phyloP scores from a whole-genome alignment of 64 coral and sea anemone genomes.

The Porites australiensis region DNA sequence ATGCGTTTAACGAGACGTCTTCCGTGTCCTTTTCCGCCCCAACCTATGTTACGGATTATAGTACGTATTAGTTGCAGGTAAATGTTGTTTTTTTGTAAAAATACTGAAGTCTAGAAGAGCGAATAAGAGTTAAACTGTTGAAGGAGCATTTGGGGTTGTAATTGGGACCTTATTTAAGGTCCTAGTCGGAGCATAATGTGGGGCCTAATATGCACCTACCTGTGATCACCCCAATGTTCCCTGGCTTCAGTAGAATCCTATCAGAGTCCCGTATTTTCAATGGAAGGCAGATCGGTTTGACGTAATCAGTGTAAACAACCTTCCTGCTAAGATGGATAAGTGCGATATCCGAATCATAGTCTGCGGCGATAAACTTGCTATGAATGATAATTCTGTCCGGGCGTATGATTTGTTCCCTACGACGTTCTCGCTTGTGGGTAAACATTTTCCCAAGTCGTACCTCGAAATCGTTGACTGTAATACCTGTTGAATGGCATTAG shows the following conservation, averaged over 20 bases:
- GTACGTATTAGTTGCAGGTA: too few species aligned
- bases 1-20: constrained; percentile 2
- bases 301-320: constrained; percentile 73
- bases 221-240: background rate
- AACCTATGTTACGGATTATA: constrained; percentile 20
- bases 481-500: background rate
- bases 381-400: constrained; percentile 67
- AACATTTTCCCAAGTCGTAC: constrained; percentile 81
- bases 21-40: constrained; percentile 43
- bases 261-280: background rate
- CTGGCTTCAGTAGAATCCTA: background rate
- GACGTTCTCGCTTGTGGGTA: constrained; percentile 30
- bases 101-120: too few species aligned
- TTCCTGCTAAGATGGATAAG: constrained; percentile 60
- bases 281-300: constrained; percentile 87
- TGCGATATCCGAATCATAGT: constrained; percentile 81
- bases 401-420: constrained; percentile 48
- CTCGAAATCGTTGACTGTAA: constrained; percentile 6
- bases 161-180: too few species aligned
- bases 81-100: too few species aligned
- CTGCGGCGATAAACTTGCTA: constrained; percentile 10
- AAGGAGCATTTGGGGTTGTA: too few species aligned
- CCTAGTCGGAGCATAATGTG: too few species aligned
- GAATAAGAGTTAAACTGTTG: too few species aligned
- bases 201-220: background rate